Percentiles rank a stretch among this genome's conserved stretches.
Evolutionary conservation across 2,797 vertebrate genomes (phyloP).

Genomic region (Galago senegalensis): DNA sequence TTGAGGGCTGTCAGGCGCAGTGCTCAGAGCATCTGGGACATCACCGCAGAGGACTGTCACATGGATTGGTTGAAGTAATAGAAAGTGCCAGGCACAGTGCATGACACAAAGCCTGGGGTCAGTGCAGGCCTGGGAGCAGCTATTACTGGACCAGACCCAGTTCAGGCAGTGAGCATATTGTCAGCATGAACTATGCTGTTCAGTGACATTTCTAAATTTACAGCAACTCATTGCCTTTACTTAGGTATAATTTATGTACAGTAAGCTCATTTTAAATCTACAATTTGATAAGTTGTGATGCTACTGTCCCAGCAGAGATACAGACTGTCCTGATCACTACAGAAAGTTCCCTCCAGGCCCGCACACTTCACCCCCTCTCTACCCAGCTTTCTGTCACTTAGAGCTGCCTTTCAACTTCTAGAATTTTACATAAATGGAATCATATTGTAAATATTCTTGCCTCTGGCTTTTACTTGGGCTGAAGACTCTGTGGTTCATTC

Average conservation of each 20-base stretch:
- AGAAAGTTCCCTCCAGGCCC: not conserved
- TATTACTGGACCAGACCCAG: not conserved
- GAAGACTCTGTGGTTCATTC: not conserved
- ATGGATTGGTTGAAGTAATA: not conserved
- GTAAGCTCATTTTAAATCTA: not conserved
- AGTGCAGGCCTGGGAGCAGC: rapidly evolving
- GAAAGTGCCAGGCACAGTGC: rapidly evolving
- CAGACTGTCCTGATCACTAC: not conserved
- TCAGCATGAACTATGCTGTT: not conserved
- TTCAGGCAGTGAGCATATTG: not conserved
- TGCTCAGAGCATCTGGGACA: not conserved
- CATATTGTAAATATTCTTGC: too few relatives aligned
- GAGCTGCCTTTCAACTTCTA: not conserved
- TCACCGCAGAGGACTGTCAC: too few relatives aligned
- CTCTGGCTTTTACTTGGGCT: not conserved
- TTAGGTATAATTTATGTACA: not conserved
- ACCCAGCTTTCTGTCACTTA: not conserved
- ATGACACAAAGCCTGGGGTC: rapidly evolving
- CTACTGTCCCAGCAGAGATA: not conserved
- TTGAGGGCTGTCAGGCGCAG: too few relatives aligned
- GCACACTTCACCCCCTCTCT: not conserved
- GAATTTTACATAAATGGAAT: not conserved
- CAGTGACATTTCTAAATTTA: not conserved
- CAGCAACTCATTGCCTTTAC: not conserved
- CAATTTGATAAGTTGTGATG: not conserved